These are phyloP conservation scores for Thoracochromis brauschi DNA, from an alignment of 2,113 vertebrate genomes.

Conservation along the genomic window DNA sequence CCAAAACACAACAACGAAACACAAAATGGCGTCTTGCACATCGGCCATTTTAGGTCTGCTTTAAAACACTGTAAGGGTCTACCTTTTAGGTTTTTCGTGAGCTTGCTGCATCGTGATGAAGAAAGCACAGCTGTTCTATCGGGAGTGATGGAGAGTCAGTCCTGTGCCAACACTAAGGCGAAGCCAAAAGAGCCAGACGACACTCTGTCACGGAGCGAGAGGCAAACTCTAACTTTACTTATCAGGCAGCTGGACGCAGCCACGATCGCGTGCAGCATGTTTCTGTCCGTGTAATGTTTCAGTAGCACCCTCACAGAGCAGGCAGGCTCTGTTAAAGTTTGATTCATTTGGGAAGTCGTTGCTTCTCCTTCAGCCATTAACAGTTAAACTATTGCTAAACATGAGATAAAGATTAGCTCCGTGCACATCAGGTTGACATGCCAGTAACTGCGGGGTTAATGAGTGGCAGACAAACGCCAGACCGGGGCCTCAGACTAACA, in stretches of 20 bases:
- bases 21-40: constrained; percentile 71
- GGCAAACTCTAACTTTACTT: background rate
- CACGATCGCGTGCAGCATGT: background rate
- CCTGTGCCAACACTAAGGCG: constrained; percentile 9
- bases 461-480: constrained; percentile 47
- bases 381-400: background rate
- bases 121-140: background rate
- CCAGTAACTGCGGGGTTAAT: constrained; percentile 40
- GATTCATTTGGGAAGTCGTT: background rate
- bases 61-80: constrained; percentile 4
- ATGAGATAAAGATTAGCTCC: background rate
- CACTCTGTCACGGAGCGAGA: background rate
- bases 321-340: background rate
- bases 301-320: background rate
- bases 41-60: constrained; percentile 71
- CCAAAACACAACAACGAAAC: constrained; percentile 63
- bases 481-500: constrained; percentile 15
- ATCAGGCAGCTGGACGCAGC: background rate
- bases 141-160: constrained; percentile 5
- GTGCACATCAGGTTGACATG: background rate
- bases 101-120: background rate
- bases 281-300: background rate
- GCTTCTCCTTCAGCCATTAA: background rate
- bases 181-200: constrained; percentile 10
- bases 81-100: constrained; percentile 6